Conservation (phyloP, 2,797 vertebrate species). For the Staurois parvus region DNA sequence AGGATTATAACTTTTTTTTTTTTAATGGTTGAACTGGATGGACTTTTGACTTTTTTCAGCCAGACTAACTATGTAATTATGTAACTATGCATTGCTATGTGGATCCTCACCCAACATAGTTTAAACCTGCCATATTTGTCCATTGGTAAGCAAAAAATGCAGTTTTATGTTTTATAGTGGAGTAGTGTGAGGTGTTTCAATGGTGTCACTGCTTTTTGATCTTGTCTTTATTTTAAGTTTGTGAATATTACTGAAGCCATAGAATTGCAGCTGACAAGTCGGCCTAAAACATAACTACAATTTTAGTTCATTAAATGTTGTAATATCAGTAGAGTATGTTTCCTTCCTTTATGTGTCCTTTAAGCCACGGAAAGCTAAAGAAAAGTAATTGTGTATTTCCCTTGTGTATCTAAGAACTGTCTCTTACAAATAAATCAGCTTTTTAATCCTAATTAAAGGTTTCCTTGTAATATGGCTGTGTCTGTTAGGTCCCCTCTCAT, state of each 20-base stretch:
- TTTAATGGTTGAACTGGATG: too few species aligned
- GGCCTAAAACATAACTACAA: background rate
- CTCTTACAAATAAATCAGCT: conserved; percentile 21
- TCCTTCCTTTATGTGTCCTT: background rate
- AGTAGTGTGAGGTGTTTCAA: background rate
- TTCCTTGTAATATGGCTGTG: conserved; percentile 20
- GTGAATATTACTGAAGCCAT: background rate
- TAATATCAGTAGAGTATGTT: background rate
- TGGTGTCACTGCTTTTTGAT: background rate
- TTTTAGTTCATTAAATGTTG: background rate
- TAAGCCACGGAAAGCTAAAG: background rate
- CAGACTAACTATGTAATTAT: too few species aligned
- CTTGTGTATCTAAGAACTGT: background rate
- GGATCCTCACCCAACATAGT: too few species aligned
- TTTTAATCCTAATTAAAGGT: conserved; percentile 28
- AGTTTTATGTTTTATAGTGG: background rate
- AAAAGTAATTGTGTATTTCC: background rate
- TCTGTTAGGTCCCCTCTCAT: background rate
- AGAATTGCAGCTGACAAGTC: background rate
- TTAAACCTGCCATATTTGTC: too few species aligned
- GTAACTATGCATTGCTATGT: too few species aligned
- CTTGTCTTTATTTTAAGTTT: background rate
- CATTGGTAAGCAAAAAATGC: too few species aligned
- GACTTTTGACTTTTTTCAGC: too few species aligned
- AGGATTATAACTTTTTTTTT: too few species aligned